These are phyloP conservation scores for Brachyptera risi DNA, from an alignment of 2,888 invertebrate genomes.

Conservation along the genomic window DNA sequence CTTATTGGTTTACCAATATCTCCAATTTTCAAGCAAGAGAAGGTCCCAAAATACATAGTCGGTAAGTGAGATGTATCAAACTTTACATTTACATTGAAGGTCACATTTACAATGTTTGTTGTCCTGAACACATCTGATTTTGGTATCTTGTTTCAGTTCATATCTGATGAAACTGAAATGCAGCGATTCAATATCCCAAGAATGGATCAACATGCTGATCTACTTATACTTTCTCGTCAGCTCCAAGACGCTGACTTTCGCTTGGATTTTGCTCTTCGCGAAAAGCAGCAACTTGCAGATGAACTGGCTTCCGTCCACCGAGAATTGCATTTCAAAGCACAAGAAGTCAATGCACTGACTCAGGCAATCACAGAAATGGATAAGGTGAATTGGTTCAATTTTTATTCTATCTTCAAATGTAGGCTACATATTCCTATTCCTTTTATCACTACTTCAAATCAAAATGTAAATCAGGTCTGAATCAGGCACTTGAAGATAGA, in stretches of 20 bases:
- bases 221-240: not conserved
- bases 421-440: no score
- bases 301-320: not conserved
- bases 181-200: not conserved
- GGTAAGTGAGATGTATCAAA: no score
- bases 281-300: slow-evolving; percentile 2
- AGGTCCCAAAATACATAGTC: no score
- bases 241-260: slow-evolving; percentile 1
- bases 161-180: not conserved
- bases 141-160: no score
- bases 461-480: no score
- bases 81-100: no score
- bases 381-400: no score
- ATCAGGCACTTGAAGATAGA: no score
- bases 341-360: not conserved
- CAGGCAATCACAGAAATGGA: slow-evolving; percentile 19
- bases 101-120: no score
- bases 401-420: no score
- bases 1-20: not conserved
- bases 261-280: not conserved
- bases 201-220: not conserved
- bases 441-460: no score
- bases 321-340: not conserved
- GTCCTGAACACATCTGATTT: no score
- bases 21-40: not conserved